These are phyloP conservation scores for Cheiracanthium punctorium DNA, from an alignment of 2,888 invertebrate genomes.

Conservation along the genomic window DNA sequence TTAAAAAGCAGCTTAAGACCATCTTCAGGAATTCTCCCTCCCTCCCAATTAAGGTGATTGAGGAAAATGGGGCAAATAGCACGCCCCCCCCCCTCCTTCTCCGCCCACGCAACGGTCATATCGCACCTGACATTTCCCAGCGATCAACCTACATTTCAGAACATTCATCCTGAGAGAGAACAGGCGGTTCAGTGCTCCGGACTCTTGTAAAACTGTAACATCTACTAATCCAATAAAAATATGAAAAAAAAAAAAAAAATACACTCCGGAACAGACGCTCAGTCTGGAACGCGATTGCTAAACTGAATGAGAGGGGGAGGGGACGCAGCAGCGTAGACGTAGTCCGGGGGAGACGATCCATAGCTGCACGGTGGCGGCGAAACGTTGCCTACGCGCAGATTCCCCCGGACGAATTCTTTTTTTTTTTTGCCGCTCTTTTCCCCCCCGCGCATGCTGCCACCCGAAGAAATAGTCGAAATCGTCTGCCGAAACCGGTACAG, in stretches of 20 bases:
- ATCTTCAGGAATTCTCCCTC: too few species aligned
- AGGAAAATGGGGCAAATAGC: too few species aligned
- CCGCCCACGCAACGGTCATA: too few species aligned
- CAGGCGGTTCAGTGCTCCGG: background rate
- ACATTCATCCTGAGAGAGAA: background rate
- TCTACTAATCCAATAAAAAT: background rate
- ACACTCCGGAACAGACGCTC: background rate
- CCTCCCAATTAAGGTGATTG: too few species aligned
- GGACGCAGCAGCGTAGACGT: background rate
- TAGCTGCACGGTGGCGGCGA: background rate
- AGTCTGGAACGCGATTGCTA: background rate
- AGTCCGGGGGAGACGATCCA: background rate
- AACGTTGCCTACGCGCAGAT: background rate
- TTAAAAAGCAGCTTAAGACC: too few species aligned
- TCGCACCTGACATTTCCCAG: background rate
- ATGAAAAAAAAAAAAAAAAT: background rate
- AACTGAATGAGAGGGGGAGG: background rate
- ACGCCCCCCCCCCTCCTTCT: too few species aligned
- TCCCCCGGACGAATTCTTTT: background rate
- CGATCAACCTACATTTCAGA: background rate
- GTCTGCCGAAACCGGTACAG: constrained; percentile 7
- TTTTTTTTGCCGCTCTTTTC: background rate
- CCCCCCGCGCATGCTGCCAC: background rate
- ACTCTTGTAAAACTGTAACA: background rate
- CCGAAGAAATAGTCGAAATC: background rate